Evolutionary conservation across 2,888 invertebrate species (phyloP).

Genomic region (Parnassius orleans): DNA sequence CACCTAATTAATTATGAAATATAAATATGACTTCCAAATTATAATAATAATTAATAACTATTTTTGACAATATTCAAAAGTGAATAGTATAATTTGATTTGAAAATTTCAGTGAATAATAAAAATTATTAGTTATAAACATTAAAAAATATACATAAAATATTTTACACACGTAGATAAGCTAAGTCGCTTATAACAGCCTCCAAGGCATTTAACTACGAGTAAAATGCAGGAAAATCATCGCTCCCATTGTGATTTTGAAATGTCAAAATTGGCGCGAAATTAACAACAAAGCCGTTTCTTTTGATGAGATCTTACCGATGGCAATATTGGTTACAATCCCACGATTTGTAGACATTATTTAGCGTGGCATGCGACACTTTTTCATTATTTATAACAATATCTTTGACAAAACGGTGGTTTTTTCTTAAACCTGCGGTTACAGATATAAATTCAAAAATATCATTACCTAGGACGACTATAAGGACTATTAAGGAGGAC

Average conservation of each 20-base stretch:
- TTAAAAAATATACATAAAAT: background rate
- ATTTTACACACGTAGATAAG: background rate
- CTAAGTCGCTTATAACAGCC: conserved; percentile 1
- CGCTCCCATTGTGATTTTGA: too few relatives aligned
- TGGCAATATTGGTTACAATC: too few relatives aligned
- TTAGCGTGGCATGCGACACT: too few relatives aligned
- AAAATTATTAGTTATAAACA: background rate
- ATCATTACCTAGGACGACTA: too few relatives aligned
- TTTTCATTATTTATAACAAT: too few relatives aligned
- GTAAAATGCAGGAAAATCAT: too few relatives aligned
- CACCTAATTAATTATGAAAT: background rate
- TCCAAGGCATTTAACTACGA: background rate
- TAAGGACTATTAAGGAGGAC: too few relatives aligned
- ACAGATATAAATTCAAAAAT: too few relatives aligned
- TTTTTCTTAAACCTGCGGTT: too few relatives aligned
- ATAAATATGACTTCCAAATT: conserved; percentile 18
- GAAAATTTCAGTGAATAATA: background rate
- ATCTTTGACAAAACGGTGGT: too few relatives aligned
- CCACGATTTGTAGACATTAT: too few relatives aligned
- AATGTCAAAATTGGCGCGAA: background rate
- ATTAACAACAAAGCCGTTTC: background rate
- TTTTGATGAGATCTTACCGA: too few relatives aligned
- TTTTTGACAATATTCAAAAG: conserved; percentile 4
- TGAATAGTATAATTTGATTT: background rate
- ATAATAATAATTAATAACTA: background rate